Conservation (phyloP, 2,888 invertebrate genomes). For the Lomographa bimaculata region DNA sequence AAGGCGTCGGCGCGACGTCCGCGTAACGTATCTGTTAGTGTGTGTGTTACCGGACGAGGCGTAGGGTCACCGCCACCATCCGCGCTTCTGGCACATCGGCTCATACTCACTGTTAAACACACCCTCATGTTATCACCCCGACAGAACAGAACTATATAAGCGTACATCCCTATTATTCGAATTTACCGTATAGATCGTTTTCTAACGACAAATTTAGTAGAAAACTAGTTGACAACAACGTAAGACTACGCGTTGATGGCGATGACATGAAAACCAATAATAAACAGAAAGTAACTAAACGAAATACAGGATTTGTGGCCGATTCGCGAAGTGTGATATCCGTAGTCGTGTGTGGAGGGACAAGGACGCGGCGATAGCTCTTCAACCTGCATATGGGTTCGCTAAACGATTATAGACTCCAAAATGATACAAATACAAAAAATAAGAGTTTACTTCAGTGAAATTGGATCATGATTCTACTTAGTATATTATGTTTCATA, state of each 20-base stretch:
- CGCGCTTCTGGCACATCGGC: conserved; percentile 63
- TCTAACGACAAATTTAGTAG: conserved; percentile 2
- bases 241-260: conserved; percentile 29
- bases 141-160: conserved; percentile 6
- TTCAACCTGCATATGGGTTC: conserved; percentile 33
- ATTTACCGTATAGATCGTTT: too few relatives aligned
- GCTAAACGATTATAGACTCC: neutral
- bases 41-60: conserved; percentile 59
- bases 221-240: conserved; percentile 16
- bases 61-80: conserved; percentile 66
- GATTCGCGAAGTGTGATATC: too few relatives aligned
- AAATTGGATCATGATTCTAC: conserved; percentile 39
- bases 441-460: conserved; percentile 20
- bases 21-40: conserved; percentile 24
- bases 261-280: conserved; percentile 37
- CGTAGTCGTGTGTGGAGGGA: conserved; percentile 9
- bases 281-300: conserved; percentile 26
- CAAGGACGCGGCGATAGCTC: conserved; percentile 44
- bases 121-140: conserved; percentile 24
- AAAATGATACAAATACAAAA: conserved; percentile 3
- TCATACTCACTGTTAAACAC: conserved; percentile 71
- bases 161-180: too few relatives aligned
- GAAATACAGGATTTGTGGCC: conserved; percentile 13
- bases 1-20: conserved; percentile 20
- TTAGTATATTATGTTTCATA: conserved; percentile 8